phyloP scores from a whole-genome alignment of 2,888 invertebrate species.

The Leucophenga maculata region DNA sequence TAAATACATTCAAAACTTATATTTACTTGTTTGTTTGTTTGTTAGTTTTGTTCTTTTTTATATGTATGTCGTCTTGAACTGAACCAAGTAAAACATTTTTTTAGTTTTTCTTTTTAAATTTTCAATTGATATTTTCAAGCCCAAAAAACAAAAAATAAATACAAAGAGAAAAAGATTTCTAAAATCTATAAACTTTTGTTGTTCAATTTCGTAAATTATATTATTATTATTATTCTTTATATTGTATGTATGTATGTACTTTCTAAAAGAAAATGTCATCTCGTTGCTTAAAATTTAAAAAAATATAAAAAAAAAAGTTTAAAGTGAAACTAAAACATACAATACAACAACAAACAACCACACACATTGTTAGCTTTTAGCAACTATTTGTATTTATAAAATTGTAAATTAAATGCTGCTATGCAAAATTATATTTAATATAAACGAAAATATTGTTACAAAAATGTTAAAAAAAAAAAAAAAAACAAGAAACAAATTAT shows the following conservation, averaged over 20 bases:
- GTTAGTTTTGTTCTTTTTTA: neutral
- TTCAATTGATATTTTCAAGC: neutral
- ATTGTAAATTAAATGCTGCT: neutral
- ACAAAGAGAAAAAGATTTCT: constrained; percentile 58
- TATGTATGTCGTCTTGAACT: neutral
- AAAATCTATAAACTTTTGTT: constrained; percentile 65
- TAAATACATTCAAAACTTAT: neutral
- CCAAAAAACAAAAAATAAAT: constrained; percentile 19
- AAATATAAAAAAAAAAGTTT: constrained; percentile 33
- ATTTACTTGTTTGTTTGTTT: neutral
- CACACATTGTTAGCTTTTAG: constrained; percentile 49
- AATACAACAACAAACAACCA: constrained; percentile 46
- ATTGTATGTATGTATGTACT: constrained; percentile 57
- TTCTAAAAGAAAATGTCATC: constrained; percentile 56
- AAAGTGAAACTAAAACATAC: constrained; percentile 2
- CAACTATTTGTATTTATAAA: constrained; percentile 12
- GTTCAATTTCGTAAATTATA: constrained; percentile 23
- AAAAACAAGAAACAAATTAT: constrained; percentile 46
- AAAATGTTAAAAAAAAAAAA: constrained; percentile 53
- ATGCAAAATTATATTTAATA: neutral
- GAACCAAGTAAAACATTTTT: neutral
- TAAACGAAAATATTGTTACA: constrained; percentile 41
- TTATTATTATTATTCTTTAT: constrained; percentile 34
- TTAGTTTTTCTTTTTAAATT: neutral
- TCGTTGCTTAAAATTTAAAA: constrained; percentile 47